Percentiles rank a stretch among this genome's conserved stretches.
Conservation (phyloP, 1,140 invertebrate genomes). For the Streblospio benedicti region DNA sequence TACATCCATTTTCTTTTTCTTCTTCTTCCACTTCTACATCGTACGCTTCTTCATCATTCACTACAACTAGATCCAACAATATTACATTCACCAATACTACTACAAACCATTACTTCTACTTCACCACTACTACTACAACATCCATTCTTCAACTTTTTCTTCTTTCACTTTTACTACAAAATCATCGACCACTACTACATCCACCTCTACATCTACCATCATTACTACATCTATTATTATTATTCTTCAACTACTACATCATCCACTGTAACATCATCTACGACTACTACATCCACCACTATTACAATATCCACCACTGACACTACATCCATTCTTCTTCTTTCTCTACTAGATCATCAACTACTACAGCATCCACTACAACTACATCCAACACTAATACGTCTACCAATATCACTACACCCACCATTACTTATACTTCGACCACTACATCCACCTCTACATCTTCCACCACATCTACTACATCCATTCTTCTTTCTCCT, state of each 20-base stretch:
- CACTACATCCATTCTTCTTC: neutral
- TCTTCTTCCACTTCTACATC: neutral
- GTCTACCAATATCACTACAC: no score
- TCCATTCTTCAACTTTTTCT: no score
- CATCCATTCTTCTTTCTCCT: neutral
- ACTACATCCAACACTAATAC: no score
- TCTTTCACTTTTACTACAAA: neutral
- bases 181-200: neutral
- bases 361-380: neutral
- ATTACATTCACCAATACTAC: neutral
- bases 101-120: neutral
- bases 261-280: neutral
- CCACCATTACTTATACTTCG: neutral
- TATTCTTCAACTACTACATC: neutral
- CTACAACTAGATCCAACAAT: neutral
- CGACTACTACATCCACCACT: neutral
- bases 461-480: neutral
- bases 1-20: neutral
- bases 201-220: neutral
- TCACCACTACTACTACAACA: no score
- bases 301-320: neutral
- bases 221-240: neutral
- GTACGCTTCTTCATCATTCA: neutral
- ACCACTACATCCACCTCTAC: neutral
- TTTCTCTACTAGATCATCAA: neutral